phyloP scores from a whole-genome alignment of 2,888 invertebrate genomes.

The Archips xylosteana region DNA sequence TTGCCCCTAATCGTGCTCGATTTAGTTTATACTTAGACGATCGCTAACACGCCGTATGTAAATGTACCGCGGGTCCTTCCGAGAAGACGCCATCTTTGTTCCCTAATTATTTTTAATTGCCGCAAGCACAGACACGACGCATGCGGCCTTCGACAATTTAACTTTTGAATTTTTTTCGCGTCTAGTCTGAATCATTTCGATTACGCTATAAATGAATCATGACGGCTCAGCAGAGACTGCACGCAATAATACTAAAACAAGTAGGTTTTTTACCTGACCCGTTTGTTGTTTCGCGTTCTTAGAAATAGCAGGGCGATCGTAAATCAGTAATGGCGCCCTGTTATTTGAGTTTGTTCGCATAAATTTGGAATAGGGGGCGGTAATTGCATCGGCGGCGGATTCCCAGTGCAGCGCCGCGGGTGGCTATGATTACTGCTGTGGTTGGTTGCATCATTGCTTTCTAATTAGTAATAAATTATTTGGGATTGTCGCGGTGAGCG shows the following conservation, averaged over 20 bases:
- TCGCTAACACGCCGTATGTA: slow-evolving; percentile 73
- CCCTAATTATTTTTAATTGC: slow-evolving; percentile 86
- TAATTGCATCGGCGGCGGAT: slow-evolving; percentile 61
- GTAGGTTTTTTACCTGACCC: slow-evolving; percentile 69
- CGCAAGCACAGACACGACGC: slow-evolving; percentile 72
- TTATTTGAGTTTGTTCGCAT: slow-evolving; percentile 74
- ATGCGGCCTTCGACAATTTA: slow-evolving; percentile 79
- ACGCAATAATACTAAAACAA: slow-evolving; percentile 69
- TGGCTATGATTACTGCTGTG: slow-evolving; percentile 52
- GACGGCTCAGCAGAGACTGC: slow-evolving; percentile 56
- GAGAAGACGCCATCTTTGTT: slow-evolving; percentile 78
- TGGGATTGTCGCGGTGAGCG: background rate
- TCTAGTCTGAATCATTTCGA: slow-evolving; percentile 79
- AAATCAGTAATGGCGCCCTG: slow-evolving; percentile 82
- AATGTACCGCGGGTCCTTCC: slow-evolving; percentile 79
- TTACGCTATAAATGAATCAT: slow-evolving; percentile 74
- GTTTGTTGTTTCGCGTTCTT: slow-evolving; percentile 62
- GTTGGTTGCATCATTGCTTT: slow-evolving; percentile 5
- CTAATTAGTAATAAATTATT: slow-evolving; percentile 20
- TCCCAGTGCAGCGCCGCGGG: slow-evolving; percentile 65
- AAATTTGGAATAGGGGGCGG: slow-evolving; percentile 64
- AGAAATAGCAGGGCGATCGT: slow-evolving; percentile 72
- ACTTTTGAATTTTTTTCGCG: slow-evolving; percentile 79
- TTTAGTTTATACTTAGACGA: slow-evolving; percentile 69
- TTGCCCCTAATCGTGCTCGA: slow-evolving; percentile 80